These are phyloP conservation scores for Peromyscus nudipes DNA, from an alignment of 2,797 vertebrate species.

Conservation along the genomic window DNA sequence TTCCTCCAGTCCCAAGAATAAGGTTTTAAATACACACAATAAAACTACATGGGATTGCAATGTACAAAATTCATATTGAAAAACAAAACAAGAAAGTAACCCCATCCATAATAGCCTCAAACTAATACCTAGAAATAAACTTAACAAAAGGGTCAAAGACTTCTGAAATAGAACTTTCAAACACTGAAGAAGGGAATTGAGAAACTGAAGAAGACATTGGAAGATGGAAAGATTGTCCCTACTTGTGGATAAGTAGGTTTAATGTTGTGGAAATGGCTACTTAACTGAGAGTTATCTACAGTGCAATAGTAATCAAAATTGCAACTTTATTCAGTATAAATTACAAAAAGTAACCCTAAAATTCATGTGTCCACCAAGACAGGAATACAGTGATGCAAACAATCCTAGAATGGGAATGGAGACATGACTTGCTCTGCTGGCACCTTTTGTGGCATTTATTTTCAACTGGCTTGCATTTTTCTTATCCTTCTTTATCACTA, in stretches of 20 bases:
- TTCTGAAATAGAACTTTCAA: not conserved
- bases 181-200: not conserved
- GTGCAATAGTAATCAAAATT: not conserved
- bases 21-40: not conserved
- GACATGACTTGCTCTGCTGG: not conserved
- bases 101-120: not conserved
- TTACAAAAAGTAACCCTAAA: not conserved
- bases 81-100: not conserved
- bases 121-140: not conserved
- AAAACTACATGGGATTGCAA: not conserved
- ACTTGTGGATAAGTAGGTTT: not conserved
- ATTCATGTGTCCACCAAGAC: not conserved
- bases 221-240: not conserved
- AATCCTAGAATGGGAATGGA: not conserved
- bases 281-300: not conserved
- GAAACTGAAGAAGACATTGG: not conserved
- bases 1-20: not conserved
- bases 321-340: not conserved
- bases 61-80: not conserved
- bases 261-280: not conserved
- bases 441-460: not conserved
- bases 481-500: not conserved
- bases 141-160: not conserved
- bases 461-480: not conserved
- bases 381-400: not conserved